Evolutionary conservation across 2,888 invertebrate genomes (phyloP), one percentile per base, ranked within the genome.

Genomic region (Dryocosmus kuriphilus): DNA sequence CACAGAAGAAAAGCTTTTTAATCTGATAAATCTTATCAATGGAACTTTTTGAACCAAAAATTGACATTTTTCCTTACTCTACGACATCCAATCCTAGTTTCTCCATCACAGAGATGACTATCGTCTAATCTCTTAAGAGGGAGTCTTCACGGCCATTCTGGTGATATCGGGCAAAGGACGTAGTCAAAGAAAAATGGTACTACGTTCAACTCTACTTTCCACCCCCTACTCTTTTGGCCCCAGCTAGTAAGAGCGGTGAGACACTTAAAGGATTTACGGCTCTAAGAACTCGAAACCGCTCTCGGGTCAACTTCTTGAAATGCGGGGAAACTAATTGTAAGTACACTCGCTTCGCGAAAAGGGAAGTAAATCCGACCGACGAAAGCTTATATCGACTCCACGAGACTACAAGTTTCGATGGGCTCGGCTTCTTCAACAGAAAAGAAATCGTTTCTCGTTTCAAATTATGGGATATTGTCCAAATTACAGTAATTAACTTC

Each of bases 221-320:
- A 76, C 71, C 77, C 77, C 81, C 79, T 82, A 81, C 82, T 84
- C 83, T 82, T 77, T 79, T 81, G 75, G 79, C 78, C 62, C 61
- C 19, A 16, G 75, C 62, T 82, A 83, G 84, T 81, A 81, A 81
- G 79, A 81, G 74, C 79, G 80, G 78, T 80, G 81, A 84, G 89
- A 89, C 90, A 91, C 89, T 90, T 89, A 89, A 89, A 90, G 89
- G 89, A 91, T 91, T 91, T 90, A 91, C 90, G 87, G 88, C 85
- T 85, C 85, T 85, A 86, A 88, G 86, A 88, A 89, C 87, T 88
- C 84, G 84, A 85, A 84, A 86, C 77, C 77, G 74, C 77, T 80
- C 76, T 78, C 74, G 32, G 81, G 71, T 79, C 76, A 74, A 65
- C 71, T 71, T 71, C 27, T 71, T 19, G 27, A 51, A 71, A 16